These are phyloP conservation scores for Adelphocoris suturalis DNA, from an alignment of 2,888 invertebrate species.

Conservation along the genomic window DNA sequence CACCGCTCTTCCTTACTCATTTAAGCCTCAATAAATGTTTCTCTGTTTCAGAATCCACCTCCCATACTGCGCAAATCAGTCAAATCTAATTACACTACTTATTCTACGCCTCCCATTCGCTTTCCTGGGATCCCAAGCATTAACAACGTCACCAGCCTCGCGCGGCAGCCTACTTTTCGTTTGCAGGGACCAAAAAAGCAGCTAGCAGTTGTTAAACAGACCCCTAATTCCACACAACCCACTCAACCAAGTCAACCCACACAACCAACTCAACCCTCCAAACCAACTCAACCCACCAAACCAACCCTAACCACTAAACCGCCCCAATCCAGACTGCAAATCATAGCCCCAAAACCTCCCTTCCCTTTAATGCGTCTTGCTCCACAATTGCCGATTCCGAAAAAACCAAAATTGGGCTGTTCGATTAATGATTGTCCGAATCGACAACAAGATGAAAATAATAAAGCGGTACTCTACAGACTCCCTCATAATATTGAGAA, in stretches of 20 bases:
- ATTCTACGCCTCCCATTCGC: not conserved
- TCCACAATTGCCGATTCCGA: not conserved
- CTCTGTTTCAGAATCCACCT: slow-evolving; percentile 11
- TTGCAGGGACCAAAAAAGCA: not conserved
- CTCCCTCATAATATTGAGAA: slow-evolving; percentile 45
- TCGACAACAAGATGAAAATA: not conserved
- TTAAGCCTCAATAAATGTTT: too few relatives aligned
- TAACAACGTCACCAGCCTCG: not conserved
- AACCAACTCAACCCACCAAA: too few relatives aligned
- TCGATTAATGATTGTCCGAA: slow-evolving; percentile 4
- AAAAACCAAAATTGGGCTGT: slow-evolving; percentile 15
- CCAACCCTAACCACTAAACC: too few relatives aligned
- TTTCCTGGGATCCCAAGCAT: slow-evolving; percentile 9
- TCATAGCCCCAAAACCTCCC: not conserved
- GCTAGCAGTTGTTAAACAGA: not conserved
- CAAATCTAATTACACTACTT: not conserved
- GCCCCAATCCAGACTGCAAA: not conserved
- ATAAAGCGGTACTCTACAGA: slow-evolving; percentile 16
- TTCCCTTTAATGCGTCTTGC: not conserved
- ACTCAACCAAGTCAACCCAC: too few relatives aligned
- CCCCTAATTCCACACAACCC: too few relatives aligned
- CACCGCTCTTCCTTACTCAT: too few relatives aligned
- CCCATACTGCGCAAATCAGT: not conserved
- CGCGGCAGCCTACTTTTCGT: not conserved
- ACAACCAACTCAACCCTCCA: too few relatives aligned